These are phyloP conservation scores for Hydrotaea cyrtoneurina DNA, from an alignment of 2,888 invertebrate species.

Conservation along the genomic window DNA sequence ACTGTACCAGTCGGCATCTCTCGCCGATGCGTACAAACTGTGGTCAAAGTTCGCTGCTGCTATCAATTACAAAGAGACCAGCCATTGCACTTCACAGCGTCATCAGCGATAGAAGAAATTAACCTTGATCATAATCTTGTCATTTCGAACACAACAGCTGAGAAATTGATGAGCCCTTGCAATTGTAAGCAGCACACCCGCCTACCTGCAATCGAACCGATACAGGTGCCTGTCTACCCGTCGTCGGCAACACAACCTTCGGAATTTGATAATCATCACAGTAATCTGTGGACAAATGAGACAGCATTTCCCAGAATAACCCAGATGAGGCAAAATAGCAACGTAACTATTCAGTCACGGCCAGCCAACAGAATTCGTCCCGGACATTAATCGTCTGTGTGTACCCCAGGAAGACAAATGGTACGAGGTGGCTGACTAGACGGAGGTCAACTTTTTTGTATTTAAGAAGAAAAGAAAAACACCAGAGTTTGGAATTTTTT, in stretches of 20 bases:
- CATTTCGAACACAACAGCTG: constrained; percentile 55
- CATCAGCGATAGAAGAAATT: constrained; percentile 36
- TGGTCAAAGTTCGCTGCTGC: constrained; percentile 44
- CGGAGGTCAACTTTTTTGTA: not conserved
- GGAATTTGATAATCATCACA: constrained; percentile 38
- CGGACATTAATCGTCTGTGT: constrained; percentile 56
- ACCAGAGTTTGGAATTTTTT: constrained; percentile 2
- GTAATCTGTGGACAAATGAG: constrained; percentile 18
- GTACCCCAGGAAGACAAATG: constrained; percentile 19
- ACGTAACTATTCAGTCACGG: constrained; percentile 51
- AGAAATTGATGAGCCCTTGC: constrained; percentile 56
- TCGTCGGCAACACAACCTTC: constrained; percentile 15
- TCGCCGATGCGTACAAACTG: constrained; percentile 2
- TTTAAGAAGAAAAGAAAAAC: not conserved
- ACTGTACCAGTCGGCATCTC: not conserved
- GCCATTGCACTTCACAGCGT: constrained; percentile 48
- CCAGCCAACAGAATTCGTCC: constrained; percentile 25
- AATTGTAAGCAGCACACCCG: constrained; percentile 55
- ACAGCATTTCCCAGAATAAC: constrained; percentile 1
- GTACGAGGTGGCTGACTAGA: not conserved
- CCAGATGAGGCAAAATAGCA: constrained; percentile 15
- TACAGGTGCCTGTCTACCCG: not conserved
- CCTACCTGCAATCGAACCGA: constrained; percentile 10
- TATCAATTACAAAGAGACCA: constrained; percentile 56
- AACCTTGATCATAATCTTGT: constrained; percentile 62